Conservation (phyloP, 2,888 invertebrate species). For the Leucophora obtusa region DNA sequence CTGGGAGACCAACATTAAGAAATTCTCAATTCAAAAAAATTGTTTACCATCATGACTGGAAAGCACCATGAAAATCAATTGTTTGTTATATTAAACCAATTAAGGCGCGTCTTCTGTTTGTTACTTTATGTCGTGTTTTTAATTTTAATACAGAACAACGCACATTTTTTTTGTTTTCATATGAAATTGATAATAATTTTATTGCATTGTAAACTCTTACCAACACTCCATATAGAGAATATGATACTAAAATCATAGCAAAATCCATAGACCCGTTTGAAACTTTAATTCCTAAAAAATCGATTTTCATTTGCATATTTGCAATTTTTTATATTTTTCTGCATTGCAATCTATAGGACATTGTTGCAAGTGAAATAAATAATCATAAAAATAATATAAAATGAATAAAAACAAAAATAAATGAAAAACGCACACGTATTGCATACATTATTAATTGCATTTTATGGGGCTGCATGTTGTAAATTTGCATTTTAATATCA, state of each 20-base stretch:
- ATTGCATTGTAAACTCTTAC: neutral
- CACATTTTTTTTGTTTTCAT: neutral
- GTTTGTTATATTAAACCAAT: constrained; percentile 47
- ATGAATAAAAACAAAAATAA: neutral
- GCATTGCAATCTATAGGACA: constrained; percentile 43
- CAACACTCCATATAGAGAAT: neutral
- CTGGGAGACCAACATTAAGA: constrained; percentile 7
- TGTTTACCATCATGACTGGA: neutral
- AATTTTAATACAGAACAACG: neutral
- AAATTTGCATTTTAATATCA: constrained; percentile 52
- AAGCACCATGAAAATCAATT: constrained; percentile 15
- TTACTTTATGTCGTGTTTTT: neutral
- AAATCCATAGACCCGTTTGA: neutral
- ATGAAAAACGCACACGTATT: constrained; percentile 22
- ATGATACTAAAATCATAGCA: neutral
- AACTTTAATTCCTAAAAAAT: neutral
- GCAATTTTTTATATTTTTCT: constrained; percentile 42
- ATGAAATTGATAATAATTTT: constrained; percentile 2
- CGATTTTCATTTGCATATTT: constrained; percentile 46
- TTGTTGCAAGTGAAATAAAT: constrained; percentile 58
- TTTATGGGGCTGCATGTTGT: constrained; percentile 48
- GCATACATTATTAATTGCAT: constrained; percentile 50
- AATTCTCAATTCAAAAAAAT: neutral
- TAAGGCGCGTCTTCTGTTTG: constrained; percentile 28
- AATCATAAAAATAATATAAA: constrained; percentile 9